phyloP scores from a whole-genome alignment of 2,888 invertebrate species.

The Torymus texanus region DNA sequence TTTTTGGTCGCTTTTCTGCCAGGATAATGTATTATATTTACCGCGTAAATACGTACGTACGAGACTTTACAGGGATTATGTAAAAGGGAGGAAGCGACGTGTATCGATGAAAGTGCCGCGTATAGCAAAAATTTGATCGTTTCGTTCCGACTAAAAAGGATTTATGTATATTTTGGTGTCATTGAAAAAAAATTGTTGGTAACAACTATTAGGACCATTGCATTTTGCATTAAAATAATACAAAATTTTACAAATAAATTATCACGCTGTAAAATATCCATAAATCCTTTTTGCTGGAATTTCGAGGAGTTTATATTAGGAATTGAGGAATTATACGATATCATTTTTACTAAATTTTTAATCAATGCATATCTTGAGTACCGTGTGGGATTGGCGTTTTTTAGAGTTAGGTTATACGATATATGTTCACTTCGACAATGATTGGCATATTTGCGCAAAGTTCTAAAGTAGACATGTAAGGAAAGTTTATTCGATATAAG shows the following conservation, averaged over 20 bases:
- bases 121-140: conserved; percentile 37
- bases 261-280: too few species aligned
- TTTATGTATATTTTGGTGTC: neutral
- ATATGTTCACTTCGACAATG: conserved; percentile 7
- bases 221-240: too few species aligned
- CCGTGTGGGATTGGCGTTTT: conserved; percentile 41
- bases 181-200: too few species aligned
- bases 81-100: conserved; percentile 17
- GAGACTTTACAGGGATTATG: conserved; percentile 49
- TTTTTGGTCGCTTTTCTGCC: conserved; percentile 41
- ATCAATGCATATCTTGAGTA: neutral
- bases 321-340: conserved; percentile 28
- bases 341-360: conserved; percentile 35
- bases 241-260: too few species aligned
- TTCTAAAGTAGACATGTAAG: conserved; percentile 44
- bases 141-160: conserved; percentile 21
- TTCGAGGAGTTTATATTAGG: conserved; percentile 15
- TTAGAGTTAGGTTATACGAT: conserved; percentile 24
- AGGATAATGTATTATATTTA: conserved; percentile 33
- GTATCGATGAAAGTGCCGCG: conserved; percentile 47
- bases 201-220: too few species aligned
- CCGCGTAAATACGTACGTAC: conserved; percentile 41
- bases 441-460: conserved; percentile 39
- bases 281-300: conserved; percentile 26
- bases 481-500: neutral